phyloP scores from a whole-genome alignment of 2,113 vertebrate genomes.

The Cavia aperea region DNA sequence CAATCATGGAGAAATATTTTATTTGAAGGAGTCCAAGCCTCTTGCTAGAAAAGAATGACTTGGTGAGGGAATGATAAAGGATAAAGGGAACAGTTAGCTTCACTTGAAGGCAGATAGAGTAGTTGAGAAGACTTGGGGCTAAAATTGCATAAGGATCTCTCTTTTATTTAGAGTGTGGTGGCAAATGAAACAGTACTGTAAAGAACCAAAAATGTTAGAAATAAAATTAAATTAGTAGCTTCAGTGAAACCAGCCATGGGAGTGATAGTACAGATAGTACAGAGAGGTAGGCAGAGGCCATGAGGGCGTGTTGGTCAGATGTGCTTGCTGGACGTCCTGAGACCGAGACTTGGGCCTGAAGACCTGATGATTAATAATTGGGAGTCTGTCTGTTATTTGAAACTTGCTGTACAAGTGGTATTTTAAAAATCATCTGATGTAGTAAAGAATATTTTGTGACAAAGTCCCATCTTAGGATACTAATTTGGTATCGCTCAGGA shows the following conservation, averaged over 20 bases:
- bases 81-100: background rate
- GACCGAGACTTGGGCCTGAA: background rate
- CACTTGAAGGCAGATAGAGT: background rate
- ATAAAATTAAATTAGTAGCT: background rate
- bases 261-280: background rate
- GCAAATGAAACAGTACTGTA: slow-evolving; percentile 3
- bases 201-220: background rate
- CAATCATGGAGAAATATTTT: background rate
- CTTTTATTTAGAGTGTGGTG: background rate
- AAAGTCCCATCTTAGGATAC: background rate
- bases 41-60: background rate
- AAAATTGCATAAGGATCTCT: background rate
- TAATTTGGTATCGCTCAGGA: background rate
- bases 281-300: background rate
- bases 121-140: background rate
- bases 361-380: background rate
- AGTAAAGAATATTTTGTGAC: background rate
- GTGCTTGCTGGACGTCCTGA: background rate
- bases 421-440: background rate
- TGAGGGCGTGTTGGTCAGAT: background rate
- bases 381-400: background rate
- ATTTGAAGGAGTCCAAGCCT: background rate
- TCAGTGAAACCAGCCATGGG: background rate
- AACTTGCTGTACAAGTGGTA: background rate
- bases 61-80: background rate